Percentiles rank a stretch among this genome's conserved stretches.
Evolutionary conservation across 2,113 vertebrate genomes (phyloP).

Genomic region (Eonycteris spelaea): DNA sequence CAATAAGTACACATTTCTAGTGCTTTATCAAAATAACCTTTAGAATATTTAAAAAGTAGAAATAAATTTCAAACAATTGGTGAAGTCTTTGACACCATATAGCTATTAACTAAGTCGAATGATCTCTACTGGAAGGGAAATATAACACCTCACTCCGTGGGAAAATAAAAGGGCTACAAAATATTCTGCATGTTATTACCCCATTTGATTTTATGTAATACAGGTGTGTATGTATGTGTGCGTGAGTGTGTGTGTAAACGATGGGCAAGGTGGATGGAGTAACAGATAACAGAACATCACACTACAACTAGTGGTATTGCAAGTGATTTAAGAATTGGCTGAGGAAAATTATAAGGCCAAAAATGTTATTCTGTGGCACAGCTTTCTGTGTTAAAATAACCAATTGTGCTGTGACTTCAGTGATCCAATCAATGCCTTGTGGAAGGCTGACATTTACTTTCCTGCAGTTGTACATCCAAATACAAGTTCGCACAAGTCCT

Average conservation of each 20-base stretch:
- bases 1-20: not conserved
- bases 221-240: not conserved
- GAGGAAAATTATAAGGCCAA: not conserved
- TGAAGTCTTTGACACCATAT: not conserved
- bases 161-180: not conserved
- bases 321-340: not conserved
- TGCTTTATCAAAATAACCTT: not conserved
- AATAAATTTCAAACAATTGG: constrained; percentile 15
- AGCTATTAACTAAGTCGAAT: not conserved
- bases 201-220: not conserved
- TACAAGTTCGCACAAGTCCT: not conserved
- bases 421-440: not conserved
- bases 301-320: not conserved
- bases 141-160: not conserved
- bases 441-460: constrained; percentile 50
- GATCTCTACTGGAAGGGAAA: not conserved
- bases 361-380: not conserved
- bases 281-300: not conserved
- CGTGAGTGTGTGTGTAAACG: not conserved
- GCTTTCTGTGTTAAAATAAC: constrained; percentile 22
- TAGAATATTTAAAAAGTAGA: not conserved
- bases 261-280: not conserved
- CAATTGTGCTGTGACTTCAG: not conserved
- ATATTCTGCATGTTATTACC: not conserved
- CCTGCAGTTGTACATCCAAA: not conserved